Percentiles rank a stretch among this genome's conserved stretches.
These are phyloP conservation scores for Halocaridina rubra DNA, from an alignment of 2,888 invertebrate genomes.

Conservation along the genomic window DNA sequence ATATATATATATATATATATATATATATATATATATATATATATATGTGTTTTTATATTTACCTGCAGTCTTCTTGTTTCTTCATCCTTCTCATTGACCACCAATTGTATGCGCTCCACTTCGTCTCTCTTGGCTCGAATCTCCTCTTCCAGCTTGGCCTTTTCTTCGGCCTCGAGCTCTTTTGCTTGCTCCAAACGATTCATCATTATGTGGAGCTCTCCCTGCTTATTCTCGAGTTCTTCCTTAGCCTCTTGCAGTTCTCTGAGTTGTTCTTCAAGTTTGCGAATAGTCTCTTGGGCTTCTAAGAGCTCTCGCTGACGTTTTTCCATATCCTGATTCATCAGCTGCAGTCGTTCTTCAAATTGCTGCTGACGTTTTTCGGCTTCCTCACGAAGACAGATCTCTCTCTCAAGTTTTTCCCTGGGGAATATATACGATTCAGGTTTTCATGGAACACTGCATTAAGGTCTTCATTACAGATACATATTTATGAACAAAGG, in stretches of 20 bases:
- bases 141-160: slow-evolving; percentile 88
- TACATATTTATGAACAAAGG: too few species aligned
- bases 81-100: slow-evolving; percentile 87
- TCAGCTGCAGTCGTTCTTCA: slow-evolving; percentile 85
- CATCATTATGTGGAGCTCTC: slow-evolving; percentile 84
- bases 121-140: slow-evolving; percentile 88
- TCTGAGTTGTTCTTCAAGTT: slow-evolving; percentile 89
- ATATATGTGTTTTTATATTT: too few species aligned
- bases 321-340: slow-evolving; percentile 88
- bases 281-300: slow-evolving; percentile 79
- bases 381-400: slow-evolving; percentile 94
- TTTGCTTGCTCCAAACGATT: slow-evolving; percentile 91
- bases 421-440: too few species aligned
- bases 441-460: too few species aligned
- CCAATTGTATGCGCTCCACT: slow-evolving; percentile 87
- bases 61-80: slow-evolving; percentile 87
- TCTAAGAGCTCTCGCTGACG: slow-evolving; percentile 77
- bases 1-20: not conserved
- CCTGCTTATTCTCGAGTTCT: slow-evolving; percentile 87
- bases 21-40: not conserved
- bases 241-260: slow-evolving; percentile 79
- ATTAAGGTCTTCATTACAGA: too few species aligned
- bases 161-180: slow-evolving; percentile 88
- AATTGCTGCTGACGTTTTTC: slow-evolving; percentile 97
- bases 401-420: slow-evolving; percentile 91